Base-by-base conservation (phyloP, 2,113 vertebrate genomes). In the Anarhynchus alexandrinus region DNA sequence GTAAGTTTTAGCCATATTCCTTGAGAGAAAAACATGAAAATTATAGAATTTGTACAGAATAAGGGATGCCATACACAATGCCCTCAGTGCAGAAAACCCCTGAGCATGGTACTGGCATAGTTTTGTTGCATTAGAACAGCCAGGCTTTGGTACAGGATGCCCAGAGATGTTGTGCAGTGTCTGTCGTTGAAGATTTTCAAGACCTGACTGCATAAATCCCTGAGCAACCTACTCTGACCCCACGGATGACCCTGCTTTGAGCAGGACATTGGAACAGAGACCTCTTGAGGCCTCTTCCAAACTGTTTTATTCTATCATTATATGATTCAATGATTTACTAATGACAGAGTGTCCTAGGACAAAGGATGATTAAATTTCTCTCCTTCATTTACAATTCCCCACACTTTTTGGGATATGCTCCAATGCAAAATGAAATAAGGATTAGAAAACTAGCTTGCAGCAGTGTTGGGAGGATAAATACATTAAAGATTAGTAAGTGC, bases 401-500 rank as follows among this genome's bases (percentile, higher is more conserved):
- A 71, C 36, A 82, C 47, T 58, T 96, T 95, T 92, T 32, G 54
- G 82, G 45, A 88, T 86, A 86, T 80, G 54, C 62, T 90, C 49
- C 70, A 91, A 47, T 45, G 66, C 19, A 95, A 93, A 94, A 90
- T 91, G 62, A 88, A 96, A 85, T 87, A 93, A 82, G 58, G 45
- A 90, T 93, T 91, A 93, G 62, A 91, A 90, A 91, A 58, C 10
- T 61, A 82, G 58, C 49, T 85, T 82, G 61, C 49, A 89, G 71
- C 62, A 80, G 12, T 85, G 9, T 82, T 85, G 58, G 54, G 66
- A 95, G 20, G 62, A 92, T 90, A 95, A 96, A 96, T 87, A 82
- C 36, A 57, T 91, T 94, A 91, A 94, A 94, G 70, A 95, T 91
- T 89, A 76, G 52, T 87, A 94, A 89, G 61, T 79, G 49, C 29